Percentiles rank a stretch among this genome's conserved stretches.
Evolutionary conservation across 1,140 invertebrate species (phyloP).

Genomic region (Drosophila parvula): DNA sequence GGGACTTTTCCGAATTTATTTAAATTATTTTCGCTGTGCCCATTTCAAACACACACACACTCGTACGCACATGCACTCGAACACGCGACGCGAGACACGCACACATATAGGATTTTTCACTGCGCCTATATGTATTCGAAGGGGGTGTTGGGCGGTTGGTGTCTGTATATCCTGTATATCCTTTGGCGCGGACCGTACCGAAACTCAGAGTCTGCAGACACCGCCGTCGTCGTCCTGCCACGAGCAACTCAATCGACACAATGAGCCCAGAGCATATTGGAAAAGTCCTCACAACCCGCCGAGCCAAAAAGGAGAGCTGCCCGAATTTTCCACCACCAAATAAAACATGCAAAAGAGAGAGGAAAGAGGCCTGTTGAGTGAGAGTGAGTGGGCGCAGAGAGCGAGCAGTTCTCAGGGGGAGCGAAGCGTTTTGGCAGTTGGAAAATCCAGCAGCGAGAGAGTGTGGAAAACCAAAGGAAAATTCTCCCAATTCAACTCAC

Average conservation of each 20-base stretch:
- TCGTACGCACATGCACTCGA: slow-evolving; percentile 26
- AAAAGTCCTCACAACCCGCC: slow-evolving; percentile 74
- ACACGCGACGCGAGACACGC: slow-evolving; percentile 61
- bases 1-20: slow-evolving; percentile 61
- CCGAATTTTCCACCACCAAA: slow-evolving; percentile 72
- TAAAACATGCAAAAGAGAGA: slow-evolving; percentile 45
- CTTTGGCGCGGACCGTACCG: slow-evolving; percentile 67
- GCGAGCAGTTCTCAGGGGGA: not conserved
- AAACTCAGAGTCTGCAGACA: slow-evolving; percentile 32
- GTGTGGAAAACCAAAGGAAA: slow-evolving; percentile 7
- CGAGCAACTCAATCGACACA: slow-evolving; percentile 84
- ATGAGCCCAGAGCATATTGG: slow-evolving; percentile 75
- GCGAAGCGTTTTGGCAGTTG: not conserved
- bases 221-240: slow-evolving; percentile 74
- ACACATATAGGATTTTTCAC: slow-evolving; percentile 52
- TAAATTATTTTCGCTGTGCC: slow-evolving; percentile 74
- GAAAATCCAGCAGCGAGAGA: slow-evolving; percentile 5
- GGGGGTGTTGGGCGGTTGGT: slow-evolving; percentile 28
- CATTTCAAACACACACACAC: slow-evolving; percentile 57
- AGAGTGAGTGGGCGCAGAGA: slow-evolving; percentile 45
- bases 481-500: slow-evolving; percentile 3
- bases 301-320: slow-evolving; percentile 30
- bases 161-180: slow-evolving; percentile 62
- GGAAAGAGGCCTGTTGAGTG: slow-evolving; percentile 21
- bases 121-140: slow-evolving; percentile 59